phyloP scores from a whole-genome alignment of 2,888 invertebrate species.

The Drosophila pseudotakahashii region DNA sequence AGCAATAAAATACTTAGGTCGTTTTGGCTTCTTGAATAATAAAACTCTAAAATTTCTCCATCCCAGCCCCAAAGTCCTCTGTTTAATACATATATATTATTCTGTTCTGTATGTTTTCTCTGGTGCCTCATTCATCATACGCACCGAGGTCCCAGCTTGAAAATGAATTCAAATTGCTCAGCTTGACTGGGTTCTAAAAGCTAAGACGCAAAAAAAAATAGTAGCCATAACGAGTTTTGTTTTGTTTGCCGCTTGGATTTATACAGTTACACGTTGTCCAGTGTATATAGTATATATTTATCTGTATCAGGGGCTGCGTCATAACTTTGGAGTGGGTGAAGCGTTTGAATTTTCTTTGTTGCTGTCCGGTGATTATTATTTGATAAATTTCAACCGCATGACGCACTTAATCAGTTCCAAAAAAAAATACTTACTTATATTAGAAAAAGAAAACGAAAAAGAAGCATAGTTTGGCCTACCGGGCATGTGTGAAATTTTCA shows the following conservation, averaged over 20 bases:
- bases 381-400: constrained; percentile 55
- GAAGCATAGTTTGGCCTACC: constrained; percentile 7
- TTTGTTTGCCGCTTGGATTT: constrained; percentile 22
- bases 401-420: constrained; percentile 66
- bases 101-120: neutral
- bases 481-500: constrained; percentile 52
- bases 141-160: constrained; percentile 33
- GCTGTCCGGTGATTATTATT: constrained; percentile 25
- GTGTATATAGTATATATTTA: constrained; percentile 33
- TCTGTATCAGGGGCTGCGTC: constrained; percentile 59
- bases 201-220: constrained; percentile 69
- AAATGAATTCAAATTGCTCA: constrained; percentile 28
- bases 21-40: constrained; percentile 54
- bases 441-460: neutral
- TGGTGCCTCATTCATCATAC: constrained; percentile 38
- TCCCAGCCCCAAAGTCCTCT: neutral
- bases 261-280: constrained; percentile 28
- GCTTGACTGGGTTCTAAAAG: constrained; percentile 29
- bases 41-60: constrained; percentile 16
- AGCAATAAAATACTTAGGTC: constrained; percentile 26
- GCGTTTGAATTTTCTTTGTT: constrained; percentile 44
- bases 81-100: neutral
- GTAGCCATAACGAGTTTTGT: constrained; percentile 41
- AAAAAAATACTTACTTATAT: neutral
- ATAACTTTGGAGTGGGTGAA: constrained; percentile 39